Conservation (phyloP, 2,797 vertebrate genomes). For the Alfaro cultratus region DNA sequence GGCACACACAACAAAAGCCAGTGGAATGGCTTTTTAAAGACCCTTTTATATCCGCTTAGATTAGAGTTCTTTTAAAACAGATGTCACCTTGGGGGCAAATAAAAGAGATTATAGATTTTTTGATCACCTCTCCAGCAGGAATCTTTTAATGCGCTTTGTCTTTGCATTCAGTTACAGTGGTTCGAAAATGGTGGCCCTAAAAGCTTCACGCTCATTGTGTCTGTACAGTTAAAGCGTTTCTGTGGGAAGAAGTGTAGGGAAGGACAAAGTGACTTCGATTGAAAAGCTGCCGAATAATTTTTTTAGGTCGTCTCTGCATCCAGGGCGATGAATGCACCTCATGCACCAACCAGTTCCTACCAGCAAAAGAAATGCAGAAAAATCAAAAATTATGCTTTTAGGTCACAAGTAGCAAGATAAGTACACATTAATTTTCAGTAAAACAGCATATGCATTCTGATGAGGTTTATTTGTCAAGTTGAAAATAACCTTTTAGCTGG, state of each 20-base stretch:
- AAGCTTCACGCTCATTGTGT: slow-evolving; percentile 1
- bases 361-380: background rate
- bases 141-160: slow-evolving; percentile 38
- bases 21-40: slow-evolving; percentile 63
- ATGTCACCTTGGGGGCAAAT: slow-evolving; percentile 73
- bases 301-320: background rate
- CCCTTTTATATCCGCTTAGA: slow-evolving; percentile 67
- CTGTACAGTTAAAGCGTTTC: slow-evolving; percentile 4
- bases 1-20: slow-evolving; percentile 50
- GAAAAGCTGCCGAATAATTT: background rate
- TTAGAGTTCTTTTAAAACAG: slow-evolving; percentile 70
- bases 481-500: too few relatives aligned
- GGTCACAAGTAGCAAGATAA: background rate
- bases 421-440: background rate
- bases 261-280: slow-evolving; percentile 9
- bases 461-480: background rate
- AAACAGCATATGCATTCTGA: background rate
- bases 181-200: slow-evolving; percentile 20
- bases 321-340: background rate
- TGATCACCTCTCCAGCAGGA: slow-evolving; percentile 50
- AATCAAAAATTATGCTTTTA: background rate
- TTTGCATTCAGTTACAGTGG: slow-evolving; percentile 40
- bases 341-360: background rate
- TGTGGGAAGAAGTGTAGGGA: slow-evolving; percentile 6
- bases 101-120: slow-evolving; percentile 73